Percentiles rank a stretch among this genome's conserved stretches.
These are phyloP conservation scores for Tupaia tana DNA, from an alignment of 2,113 vertebrate genomes.

Conservation along the genomic window DNA sequence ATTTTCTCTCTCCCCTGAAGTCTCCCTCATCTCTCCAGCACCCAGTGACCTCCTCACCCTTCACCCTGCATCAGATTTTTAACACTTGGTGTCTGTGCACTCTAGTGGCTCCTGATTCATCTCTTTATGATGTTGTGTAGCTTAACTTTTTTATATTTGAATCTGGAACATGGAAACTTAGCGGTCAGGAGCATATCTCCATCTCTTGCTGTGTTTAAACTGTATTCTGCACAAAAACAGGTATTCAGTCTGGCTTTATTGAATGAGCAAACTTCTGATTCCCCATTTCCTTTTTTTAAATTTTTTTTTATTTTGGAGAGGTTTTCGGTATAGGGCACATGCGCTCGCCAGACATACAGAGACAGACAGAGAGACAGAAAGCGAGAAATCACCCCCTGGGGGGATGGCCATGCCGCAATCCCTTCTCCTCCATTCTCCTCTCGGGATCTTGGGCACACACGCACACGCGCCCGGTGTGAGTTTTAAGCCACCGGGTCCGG, in stretches of 20 bases:
- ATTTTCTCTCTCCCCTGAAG: background rate
- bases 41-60: background rate
- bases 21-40: background rate
- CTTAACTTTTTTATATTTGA: background rate
- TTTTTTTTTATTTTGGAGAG: no score
- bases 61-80: background rate
- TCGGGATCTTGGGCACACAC: no score
- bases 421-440: no score
- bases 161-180: slow-evolving; percentile 8
- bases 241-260: background rate
- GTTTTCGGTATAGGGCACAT: no score
- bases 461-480: no score
- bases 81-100: background rate
- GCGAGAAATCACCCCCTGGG: no score
- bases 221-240: background rate
- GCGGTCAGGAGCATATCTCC: background rate
- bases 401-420: no score
- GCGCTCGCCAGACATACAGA: no score
- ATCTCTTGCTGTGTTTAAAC: background rate
- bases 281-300: background rate
- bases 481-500: no score
- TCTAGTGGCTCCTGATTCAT: background rate
- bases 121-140: background rate
- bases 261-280: background rate
- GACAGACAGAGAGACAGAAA: no score